Base-by-base conservation (phyloP, 2,113 vertebrate species). In the Circaetus cinerascens region DNA sequence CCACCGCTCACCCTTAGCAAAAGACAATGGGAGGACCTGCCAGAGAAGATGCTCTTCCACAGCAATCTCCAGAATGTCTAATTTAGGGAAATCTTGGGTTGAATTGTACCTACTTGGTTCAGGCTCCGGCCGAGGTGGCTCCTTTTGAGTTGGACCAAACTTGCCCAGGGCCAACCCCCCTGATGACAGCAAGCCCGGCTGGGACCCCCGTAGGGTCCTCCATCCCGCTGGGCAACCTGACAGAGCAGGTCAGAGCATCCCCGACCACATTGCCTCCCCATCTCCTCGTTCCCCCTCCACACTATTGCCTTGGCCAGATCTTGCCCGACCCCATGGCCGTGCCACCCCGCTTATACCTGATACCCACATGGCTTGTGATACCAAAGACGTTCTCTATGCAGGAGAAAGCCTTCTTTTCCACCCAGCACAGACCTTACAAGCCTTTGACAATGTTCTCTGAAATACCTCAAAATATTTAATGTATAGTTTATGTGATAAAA, bases 401-500 rank as follows among this genome's bases (percentile, higher is more conserved):
- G 97, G 98, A 94, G 98, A 98, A 97, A 94, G 91, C 87, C 88
- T 90, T 96, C 97, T 96, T 97, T 96, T 97, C 97, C 95, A 95
- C 98, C 99, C 98, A 98, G 98, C 98, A 98, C 98, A 98, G 98
- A 99, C 98, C 98, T 96, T 98, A 99, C 98, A 99, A 99, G 99
- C 98, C 98, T 99, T 99, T 99, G 99, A 99, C 99, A 99, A 99
- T 99, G 99, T 99, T 99, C 99, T 99, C 99, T 99, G 99, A 99
- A 99, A 99, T 99, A 99, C 99, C 99, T 99, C 99, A 99, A 99
- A 94, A 99, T 99, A 98, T 99, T 99, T 99, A 99, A 98, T 99
- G 99, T 99, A 99, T 99, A 99, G 99, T 99, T 99, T 99, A 99
- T 99, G 99, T 99, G 99, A 99, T 98, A 98, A 98, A 98, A 98